Evolutionary conservation across 2,113 vertebrate species (phyloP), one percentile per base, ranked within the genome.

Genomic region (Dicerorhinus sumatrensis): DNA sequence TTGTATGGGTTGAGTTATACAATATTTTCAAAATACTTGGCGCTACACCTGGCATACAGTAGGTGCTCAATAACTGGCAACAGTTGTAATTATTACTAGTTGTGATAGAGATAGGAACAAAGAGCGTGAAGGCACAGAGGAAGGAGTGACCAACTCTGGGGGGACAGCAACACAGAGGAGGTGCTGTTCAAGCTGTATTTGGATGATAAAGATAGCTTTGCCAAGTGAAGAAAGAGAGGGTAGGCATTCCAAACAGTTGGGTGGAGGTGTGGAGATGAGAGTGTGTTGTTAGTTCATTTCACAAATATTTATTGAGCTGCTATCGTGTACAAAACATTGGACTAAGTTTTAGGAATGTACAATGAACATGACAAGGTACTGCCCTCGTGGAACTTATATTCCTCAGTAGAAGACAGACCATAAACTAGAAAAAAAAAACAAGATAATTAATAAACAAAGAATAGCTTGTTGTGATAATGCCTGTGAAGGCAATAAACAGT

Each of bases 371-470:
- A 31, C 21, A 77, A 81, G 13, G 12, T 77, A n/a, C 81, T 92
- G 8, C 18, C 58, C 8, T 91, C 21, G 29, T 46, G 20, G 39
- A 79, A 36, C 6, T 67, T 82, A 23, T 6, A 51, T 60, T 79
- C 27, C 36, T 90, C 36, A 27, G 14, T n/a, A 3, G 25, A 58
- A 58, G 33, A 82, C 20, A 42, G 14, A 81, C 13, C 14, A 36
- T 56, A 62, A 87, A 75, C 25, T 72, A 48, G 31, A 48, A 80
- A 79, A n/a, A 65, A 84, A 18, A 67, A 81, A 65, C 9, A 33
- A 54, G 13, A 31, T 73, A 77, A 60, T 86, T 82, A 89, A 97
- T 91, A 73, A 91, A 42, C 29, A 84, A 58, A 18, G 77, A 70
- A 67, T 60, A 91, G 10, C 23, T 16, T 80, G 12, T 70, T 88